Conservation (phyloP, 1,140 invertebrate genomes). For the Drosophila ironensis region DNA sequence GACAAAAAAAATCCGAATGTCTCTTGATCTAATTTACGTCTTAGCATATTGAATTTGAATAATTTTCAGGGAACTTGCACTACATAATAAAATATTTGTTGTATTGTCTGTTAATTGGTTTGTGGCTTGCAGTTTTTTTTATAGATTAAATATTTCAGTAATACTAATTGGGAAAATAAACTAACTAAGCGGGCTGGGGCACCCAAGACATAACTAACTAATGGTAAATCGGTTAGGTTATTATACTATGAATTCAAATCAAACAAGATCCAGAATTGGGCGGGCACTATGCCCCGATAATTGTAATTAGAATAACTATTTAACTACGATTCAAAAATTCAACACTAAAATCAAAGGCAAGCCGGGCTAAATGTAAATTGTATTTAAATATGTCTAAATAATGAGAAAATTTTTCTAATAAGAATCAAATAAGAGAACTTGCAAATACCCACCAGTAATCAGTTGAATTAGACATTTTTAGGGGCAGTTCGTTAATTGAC, state of each 20-base stretch:
- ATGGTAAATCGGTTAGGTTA: constrained; percentile 14
- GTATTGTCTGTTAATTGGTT: constrained; percentile 75
- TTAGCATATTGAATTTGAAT: constrained; percentile 17
- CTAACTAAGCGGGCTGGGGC: constrained; percentile 41
- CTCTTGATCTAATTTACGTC: constrained; percentile 16
- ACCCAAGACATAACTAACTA: constrained; percentile 32
- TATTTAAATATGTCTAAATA: background rate
- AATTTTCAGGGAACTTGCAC: constrained; percentile 18
- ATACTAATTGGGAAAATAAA: constrained; percentile 67
- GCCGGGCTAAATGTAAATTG: background rate
- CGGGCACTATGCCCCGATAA: constrained; percentile 14
- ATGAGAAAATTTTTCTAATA: constrained; percentile 11
- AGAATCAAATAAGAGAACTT: constrained; percentile 46
- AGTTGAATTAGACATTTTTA: constrained; percentile 21
- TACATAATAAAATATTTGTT: constrained; percentile 45
- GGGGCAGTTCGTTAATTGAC: constrained; percentile 13
- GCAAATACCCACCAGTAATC: constrained; percentile 65
- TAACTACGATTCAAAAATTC: constrained; percentile 20
- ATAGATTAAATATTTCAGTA: constrained; percentile 38
- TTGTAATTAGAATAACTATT: constrained; percentile 10
- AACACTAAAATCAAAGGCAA: constrained; percentile 32
- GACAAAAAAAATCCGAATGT: constrained; percentile 35
- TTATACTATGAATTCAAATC: constrained; percentile 18
- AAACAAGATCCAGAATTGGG: constrained; percentile 14
- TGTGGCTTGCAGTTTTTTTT: constrained; percentile 44